phyloP scores from a whole-genome alignment of 2,113 vertebrate genomes.

The Charina bottae region DNA sequence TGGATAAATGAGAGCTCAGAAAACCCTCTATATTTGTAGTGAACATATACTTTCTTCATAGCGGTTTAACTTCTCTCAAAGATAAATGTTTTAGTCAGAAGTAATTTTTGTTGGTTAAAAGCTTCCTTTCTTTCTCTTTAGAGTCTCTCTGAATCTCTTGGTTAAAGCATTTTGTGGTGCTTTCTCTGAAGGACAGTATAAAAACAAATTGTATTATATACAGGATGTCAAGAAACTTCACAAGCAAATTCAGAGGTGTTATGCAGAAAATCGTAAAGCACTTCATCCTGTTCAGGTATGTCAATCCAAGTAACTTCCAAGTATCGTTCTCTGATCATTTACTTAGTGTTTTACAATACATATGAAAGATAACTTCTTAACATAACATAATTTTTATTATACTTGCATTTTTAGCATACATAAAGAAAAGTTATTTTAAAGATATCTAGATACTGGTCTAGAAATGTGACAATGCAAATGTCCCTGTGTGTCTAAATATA shows the following conservation, averaged over 20 bases:
- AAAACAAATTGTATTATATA: slow-evolving; percentile 64
- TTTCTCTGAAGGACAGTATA: slow-evolving; percentile 62
- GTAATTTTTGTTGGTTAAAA: slow-evolving; percentile 57
- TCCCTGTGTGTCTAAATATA: neutral
- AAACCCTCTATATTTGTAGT: neutral
- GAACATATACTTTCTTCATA: neutral
- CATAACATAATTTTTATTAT: neutral
- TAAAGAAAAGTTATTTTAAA: neutral
- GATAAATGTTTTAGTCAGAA: neutral
- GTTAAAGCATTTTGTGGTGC: slow-evolving; percentile 61
- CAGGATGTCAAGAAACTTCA: slow-evolving; percentile 97
- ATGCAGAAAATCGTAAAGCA: slow-evolving; percentile 92
- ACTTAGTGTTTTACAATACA: neutral
- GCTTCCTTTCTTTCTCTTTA: slow-evolving; percentile 62
- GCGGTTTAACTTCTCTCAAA: neutral
- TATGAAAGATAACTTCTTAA: neutral
- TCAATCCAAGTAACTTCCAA: slow-evolving; percentile 3
- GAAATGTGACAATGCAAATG: neutral
- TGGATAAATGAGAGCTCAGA: neutral
- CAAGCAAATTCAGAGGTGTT: slow-evolving; percentile 97
- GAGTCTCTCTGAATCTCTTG: slow-evolving; percentile 57
- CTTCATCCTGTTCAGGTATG: slow-evolving; percentile 89
- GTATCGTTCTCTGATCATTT: neutral
- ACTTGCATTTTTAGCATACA: neutral
- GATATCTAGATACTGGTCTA: neutral